phyloP scores from a whole-genome alignment of 2,888 invertebrate species.

The Dryocosmus kuriphilus region DNA sequence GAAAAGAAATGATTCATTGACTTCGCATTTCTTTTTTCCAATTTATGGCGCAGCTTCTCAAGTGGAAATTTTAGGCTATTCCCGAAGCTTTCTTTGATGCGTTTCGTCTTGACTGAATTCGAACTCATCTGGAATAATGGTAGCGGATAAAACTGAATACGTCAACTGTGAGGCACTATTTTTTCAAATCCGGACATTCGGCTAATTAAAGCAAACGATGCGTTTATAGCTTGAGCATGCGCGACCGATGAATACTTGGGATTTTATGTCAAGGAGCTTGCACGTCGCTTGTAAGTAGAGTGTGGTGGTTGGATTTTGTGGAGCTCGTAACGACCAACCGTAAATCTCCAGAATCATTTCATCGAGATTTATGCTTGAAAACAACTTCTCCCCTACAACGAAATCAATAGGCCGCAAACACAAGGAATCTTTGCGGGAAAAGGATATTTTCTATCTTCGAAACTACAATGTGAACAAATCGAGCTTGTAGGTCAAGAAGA shows the following conservation, averaged over 20 bases:
- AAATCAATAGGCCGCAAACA: constrained; percentile 44
- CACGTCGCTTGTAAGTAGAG: constrained; percentile 19
- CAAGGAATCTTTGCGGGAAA: constrained; percentile 41
- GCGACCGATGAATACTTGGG: constrained; percentile 15
- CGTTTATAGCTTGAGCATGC: constrained; percentile 12
- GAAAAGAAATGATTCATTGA: not conserved
- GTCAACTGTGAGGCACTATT: not conserved
- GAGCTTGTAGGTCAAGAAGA: constrained; percentile 3
- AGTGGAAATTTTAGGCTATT: not conserved
- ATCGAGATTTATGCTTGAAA: constrained; percentile 47
- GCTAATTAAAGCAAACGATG: constrained; percentile 23
- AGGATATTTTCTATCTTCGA: constrained; percentile 16
- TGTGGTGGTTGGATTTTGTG: constrained; percentile 19
- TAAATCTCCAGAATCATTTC: constrained; percentile 52
- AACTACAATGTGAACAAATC: constrained; percentile 20
- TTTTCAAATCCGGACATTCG: constrained; percentile 14
- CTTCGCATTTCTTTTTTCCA: not conserved
- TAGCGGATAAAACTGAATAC: constrained; percentile 2
- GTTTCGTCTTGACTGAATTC: not conserved
- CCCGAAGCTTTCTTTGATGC: not conserved
- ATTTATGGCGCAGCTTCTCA: not conserved
- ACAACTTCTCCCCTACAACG: constrained; percentile 48
- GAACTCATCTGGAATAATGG: constrained; percentile 5
- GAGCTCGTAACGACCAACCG: constrained; percentile 47
- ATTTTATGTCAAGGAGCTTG: constrained; percentile 25